These are phyloP conservation scores for Charaxes varanes DNA, from an alignment of 1,140 invertebrate genomes.

Conservation along the genomic window DNA sequence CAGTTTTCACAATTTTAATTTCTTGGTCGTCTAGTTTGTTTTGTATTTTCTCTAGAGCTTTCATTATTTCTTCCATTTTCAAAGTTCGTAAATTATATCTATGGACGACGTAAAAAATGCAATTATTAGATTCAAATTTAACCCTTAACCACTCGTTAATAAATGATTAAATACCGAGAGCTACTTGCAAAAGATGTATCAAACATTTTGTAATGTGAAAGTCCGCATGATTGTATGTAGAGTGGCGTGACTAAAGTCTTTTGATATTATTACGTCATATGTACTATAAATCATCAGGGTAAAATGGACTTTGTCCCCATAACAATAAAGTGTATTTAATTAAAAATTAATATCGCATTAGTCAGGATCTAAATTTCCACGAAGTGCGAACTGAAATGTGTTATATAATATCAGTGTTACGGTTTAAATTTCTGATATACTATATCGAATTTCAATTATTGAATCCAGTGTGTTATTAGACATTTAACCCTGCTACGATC, in stretches of 20 bases:
- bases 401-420: constrained; percentile 30
- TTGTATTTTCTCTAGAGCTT: not conserved
- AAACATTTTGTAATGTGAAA: constrained; percentile 1
- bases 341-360: constrained; percentile 40
- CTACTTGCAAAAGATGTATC: not conserved
- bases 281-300: constrained; percentile 18
- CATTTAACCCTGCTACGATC: constrained; percentile 33
- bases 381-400: constrained; percentile 29
- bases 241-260: constrained; percentile 58
- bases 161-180: not conserved
- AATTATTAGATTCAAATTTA: no score
- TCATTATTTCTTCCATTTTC: not conserved
- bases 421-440: constrained; percentile 41
- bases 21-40: constrained; percentile 3
- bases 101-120: no score
- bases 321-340: constrained; percentile 45
- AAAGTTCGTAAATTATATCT: no score
- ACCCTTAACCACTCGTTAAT: not conserved
- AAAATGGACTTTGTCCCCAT: constrained; percentile 38
- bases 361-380: constrained; percentile 26
- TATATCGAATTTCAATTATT: constrained; percentile 55
- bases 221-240: constrained; percentile 23
- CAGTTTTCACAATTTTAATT: not conserved
- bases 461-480: constrained; percentile 31
- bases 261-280: constrained; percentile 39